phyloP scores from a whole-genome alignment of 2,888 invertebrate genomes.

The Cephus nigrinus region DNA sequence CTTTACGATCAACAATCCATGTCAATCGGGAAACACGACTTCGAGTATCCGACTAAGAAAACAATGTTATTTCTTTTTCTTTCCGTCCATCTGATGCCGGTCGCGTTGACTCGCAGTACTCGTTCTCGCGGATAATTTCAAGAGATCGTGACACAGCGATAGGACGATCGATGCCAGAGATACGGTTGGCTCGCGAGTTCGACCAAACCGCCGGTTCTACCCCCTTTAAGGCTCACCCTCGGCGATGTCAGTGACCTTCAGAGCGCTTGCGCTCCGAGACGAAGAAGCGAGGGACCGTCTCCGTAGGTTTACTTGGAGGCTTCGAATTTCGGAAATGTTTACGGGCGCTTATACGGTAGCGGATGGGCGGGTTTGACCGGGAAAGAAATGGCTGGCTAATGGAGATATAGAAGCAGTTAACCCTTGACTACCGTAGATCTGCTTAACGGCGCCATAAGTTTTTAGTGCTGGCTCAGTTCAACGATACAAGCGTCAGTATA shows the following conservation, averaged over 20 bases:
- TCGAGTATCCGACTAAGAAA: neutral
- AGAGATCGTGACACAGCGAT: neutral
- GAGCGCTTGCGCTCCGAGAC: neutral
- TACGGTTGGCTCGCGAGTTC: neutral
- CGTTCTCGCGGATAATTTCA: neutral
- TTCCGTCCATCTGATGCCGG: neutral
- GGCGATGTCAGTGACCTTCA: neutral
- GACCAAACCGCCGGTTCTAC: neutral
- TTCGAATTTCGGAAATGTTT: neutral
- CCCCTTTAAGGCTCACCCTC: neutral
- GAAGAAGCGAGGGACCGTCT: neutral
- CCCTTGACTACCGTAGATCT: slow-evolving; percentile 49
- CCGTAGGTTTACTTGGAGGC: neutral
- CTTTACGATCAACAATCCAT: neutral
- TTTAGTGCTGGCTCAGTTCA: slow-evolving; percentile 29
- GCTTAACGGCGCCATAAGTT: slow-evolving; percentile 50
- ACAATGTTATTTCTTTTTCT: neutral
- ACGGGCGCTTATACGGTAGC: neutral
- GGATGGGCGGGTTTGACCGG: neutral
- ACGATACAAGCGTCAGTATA: slow-evolving; percentile 32
- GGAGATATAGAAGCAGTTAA: slow-evolving; percentile 44
- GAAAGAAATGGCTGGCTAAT: slow-evolving; percentile 5
- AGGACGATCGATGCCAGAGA: neutral
- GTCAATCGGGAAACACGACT: neutral
- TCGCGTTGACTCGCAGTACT: neutral